Evolutionary conservation across 2,888 invertebrate species (phyloP).

Genomic region (Operophtera brumata): DNA sequence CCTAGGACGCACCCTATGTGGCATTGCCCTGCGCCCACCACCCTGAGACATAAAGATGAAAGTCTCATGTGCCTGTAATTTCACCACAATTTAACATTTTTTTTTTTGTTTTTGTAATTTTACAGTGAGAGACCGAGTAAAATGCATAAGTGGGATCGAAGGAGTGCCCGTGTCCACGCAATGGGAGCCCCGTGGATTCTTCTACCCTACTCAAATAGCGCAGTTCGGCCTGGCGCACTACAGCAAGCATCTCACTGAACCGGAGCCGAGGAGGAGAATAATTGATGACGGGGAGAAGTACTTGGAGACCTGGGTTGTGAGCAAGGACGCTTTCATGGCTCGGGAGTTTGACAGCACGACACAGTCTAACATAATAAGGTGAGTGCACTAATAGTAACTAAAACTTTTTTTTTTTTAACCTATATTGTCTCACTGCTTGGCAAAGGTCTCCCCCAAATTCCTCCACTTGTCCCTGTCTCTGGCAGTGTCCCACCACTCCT

Average conservation of each 20-base stretch:
- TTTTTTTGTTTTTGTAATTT: too few relatives aligned
- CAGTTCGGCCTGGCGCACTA: slow-evolving; percentile 99
- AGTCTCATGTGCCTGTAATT: too few relatives aligned
- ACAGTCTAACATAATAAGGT: slow-evolving; percentile 82
- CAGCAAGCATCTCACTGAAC: slow-evolving; percentile 95
- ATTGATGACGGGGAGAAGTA: slow-evolving; percentile 88
- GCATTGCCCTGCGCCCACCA: too few relatives aligned
- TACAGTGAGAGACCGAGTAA: slow-evolving; percentile 92
- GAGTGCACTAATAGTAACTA: background rate
- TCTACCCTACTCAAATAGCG: slow-evolving; percentile 99
- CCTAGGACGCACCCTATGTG: too few relatives aligned
- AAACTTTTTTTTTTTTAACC: too few relatives aligned
- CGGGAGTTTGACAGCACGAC: slow-evolving; percentile 81
- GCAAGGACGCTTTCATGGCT: slow-evolving; percentile 84
- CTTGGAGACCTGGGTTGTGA: slow-evolving; percentile 86
- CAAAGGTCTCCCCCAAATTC: too few relatives aligned
- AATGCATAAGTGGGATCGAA: slow-evolving; percentile 95
- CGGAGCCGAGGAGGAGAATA: slow-evolving; percentile 85
- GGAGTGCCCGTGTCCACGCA: slow-evolving; percentile 98
- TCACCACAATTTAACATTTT: too few relatives aligned
- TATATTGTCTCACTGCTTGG: too few relatives aligned
- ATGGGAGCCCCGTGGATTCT: slow-evolving; percentile 97
- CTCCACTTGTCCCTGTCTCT: too few relatives aligned
- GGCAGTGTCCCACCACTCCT: too few relatives aligned
- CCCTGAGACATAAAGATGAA: too few relatives aligned